Evolutionary conservation across 2,888 invertebrate species (phyloP), one percentile per base, ranked within the genome.

Genomic region (Exephanes ischioxanthus): DNA sequence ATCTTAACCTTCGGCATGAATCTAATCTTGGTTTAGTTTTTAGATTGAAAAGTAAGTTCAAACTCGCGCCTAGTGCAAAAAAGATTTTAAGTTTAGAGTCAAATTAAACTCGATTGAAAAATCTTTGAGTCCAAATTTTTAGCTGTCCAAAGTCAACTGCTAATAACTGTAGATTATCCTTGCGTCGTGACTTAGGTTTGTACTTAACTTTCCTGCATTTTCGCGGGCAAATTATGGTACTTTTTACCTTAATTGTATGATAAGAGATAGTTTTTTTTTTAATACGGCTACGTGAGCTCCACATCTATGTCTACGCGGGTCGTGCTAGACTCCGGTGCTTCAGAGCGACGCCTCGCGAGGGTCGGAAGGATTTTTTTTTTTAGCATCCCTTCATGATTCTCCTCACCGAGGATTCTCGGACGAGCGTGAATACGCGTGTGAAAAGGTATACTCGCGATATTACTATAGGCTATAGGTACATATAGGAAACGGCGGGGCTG

Each of bases 351-450:
- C 67, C 67, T 51, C 16, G 55, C 37, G 51, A 72, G 71, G 76
- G 71, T 58, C 26, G 26, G 55, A 67, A 19, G 51, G 41, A 67
- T 77, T 63, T 30, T 72, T 33, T 33, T 30, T 66, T 61, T 26
- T 48, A 58, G 11, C 58, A 22, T 53, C 37, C 30, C 48, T 37
- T 45, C n/a, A 30, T 53, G 53, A n/a, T 68, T 45, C 41, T 67
- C 72, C 26, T 67, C 72, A 3, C 53, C 68, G 26, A 16, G 55
- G 67, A 22, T 37, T 53, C n/a, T 58, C 11, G 77, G 67, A 41
- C 45, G 58, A 84, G 77, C 80, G 45, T 77, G 77, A 77, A 80
- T 80, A 84, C 67, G 80, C 76, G 84, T 77, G 72, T 72, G 77
- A 84, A 77, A 80, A 84, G 72, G 22, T 68, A 67, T 58, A 51